phyloP scores from a whole-genome alignment of 1,140 invertebrate species.

The Nasonia vitripennis region DNA sequence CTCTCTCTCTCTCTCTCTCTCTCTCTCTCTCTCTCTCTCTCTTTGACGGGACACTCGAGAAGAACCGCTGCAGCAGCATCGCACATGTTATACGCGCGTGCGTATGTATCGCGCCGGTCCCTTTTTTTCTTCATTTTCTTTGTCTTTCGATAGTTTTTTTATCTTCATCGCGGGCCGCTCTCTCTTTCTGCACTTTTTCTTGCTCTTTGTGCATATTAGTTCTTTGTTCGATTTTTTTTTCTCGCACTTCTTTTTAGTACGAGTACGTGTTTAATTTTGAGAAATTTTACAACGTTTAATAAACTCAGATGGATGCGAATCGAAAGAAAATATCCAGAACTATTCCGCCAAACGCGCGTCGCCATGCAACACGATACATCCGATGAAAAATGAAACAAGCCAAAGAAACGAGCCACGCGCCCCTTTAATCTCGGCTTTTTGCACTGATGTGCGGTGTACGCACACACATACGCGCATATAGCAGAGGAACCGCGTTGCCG shows the following conservation, averaged over 20 bases:
- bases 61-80: background rate
- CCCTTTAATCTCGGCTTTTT: constrained; percentile 31
- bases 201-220: background rate
- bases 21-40: too few relatives aligned
- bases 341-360: too few relatives aligned
- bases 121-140: constrained; percentile 30
- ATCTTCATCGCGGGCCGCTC: background rate
- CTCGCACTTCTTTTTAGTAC: background rate
- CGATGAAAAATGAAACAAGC: constrained; percentile 2
- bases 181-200: background rate
- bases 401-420: background rate
- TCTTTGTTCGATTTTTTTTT: background rate
- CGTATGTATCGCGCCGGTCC: background rate
- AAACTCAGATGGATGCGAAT: too few relatives aligned
- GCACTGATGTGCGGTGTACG: background rate
- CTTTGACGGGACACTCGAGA: constrained; percentile 36
- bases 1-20: background rate
- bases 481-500: background rate
- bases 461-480: background rate
- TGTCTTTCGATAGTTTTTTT: constrained; percentile 25
- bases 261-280: too few relatives aligned
- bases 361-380: too few relatives aligned
- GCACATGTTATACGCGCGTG: background rate
- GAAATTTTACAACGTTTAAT: too few relatives aligned
- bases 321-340: too few relatives aligned